A percentile compares a stretch with the other conserved stretches of the same genome.
Conservation (phyloP, 2,113 vertebrate species). For the Forbesichthys agassizii region DNA sequence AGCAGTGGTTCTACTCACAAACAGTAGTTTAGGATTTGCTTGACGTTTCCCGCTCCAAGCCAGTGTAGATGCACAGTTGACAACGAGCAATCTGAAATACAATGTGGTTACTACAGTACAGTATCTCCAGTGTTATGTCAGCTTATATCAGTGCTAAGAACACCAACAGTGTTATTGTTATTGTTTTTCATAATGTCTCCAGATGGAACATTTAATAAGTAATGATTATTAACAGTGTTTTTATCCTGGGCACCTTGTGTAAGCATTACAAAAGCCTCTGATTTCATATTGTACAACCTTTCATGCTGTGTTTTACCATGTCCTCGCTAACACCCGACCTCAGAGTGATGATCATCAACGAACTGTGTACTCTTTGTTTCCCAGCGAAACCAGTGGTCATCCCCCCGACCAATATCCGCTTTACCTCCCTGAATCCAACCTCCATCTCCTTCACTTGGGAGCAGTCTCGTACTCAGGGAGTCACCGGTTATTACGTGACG, state of each 20-base stretch:
- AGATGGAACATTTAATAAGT: no score
- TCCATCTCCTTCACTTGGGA: constrained; percentile 89
- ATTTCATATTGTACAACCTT: no score
- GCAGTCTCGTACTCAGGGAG: constrained; percentile 79
- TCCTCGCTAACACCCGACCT: no score
- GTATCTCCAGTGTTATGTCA: not conserved
- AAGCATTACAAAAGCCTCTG: no score
- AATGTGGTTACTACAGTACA: not conserved
- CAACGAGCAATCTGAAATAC: not conserved
- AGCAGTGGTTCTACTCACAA: not conserved
- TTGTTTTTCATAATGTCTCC: no score
- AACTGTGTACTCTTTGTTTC: constrained; percentile 5
- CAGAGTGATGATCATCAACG: no score
- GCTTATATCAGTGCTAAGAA: not conserved
- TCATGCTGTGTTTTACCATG: no score
- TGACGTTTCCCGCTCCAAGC: no score
- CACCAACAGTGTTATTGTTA: no score
- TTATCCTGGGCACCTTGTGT: no score
- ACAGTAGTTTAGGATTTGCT: not conserved
- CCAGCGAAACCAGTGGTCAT: constrained; percentile 81
- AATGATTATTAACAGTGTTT: no score
- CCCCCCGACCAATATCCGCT: constrained; percentile 89
- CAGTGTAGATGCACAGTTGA: no score
- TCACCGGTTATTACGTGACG: constrained; percentile 92
- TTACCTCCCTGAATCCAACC: constrained; percentile 87